A percentile compares a stretch with the other conserved stretches of the same genome.
phyloP scores from a whole-genome alignment of 2,888 invertebrate species.

The Campopleginae sp. region DNA sequence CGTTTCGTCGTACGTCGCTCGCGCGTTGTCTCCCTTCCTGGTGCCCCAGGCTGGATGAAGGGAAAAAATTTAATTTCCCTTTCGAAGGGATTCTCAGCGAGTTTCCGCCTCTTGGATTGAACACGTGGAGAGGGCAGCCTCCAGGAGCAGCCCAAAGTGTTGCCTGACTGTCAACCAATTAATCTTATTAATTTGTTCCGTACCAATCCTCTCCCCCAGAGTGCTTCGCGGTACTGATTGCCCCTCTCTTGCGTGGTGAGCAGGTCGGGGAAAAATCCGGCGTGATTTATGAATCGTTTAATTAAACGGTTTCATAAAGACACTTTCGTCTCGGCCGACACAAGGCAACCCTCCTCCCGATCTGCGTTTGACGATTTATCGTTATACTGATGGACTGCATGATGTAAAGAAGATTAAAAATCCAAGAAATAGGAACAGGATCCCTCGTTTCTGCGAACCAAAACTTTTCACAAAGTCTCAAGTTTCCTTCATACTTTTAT shows the following conservation, averaged over 20 bases:
- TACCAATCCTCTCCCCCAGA: constrained; percentile 55
- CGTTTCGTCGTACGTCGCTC: neutral
- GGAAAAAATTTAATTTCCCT: constrained; percentile 76
- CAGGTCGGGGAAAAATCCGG: neutral
- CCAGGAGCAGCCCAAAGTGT: constrained; percentile 75
- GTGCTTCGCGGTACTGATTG: constrained; percentile 1
- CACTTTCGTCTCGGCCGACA: constrained; percentile 62
- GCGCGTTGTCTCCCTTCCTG: neutral
- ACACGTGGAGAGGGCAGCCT: constrained; percentile 42
- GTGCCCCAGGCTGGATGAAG: constrained; percentile 36
- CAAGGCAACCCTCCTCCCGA: constrained; percentile 45
- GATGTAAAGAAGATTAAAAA: constrained; percentile 42
- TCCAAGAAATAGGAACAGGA: constrained; percentile 43
- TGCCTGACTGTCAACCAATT: constrained; percentile 82
- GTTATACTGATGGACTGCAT: constrained; percentile 67
- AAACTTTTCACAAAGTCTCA: constrained; percentile 26
- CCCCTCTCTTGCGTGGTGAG: neutral
- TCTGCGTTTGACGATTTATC: constrained; percentile 73
- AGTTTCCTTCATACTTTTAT: constrained; percentile 14
- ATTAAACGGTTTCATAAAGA: constrained; percentile 82
- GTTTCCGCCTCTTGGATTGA: constrained; percentile 48
- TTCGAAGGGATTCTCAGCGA: constrained; percentile 50
- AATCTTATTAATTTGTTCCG: constrained; percentile 83
- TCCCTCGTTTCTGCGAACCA: neutral
- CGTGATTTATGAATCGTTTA: constrained; percentile 81